Base-by-base conservation (phyloP, 2,888 invertebrate genomes). In the Archaeoteleia sp. region DNA sequence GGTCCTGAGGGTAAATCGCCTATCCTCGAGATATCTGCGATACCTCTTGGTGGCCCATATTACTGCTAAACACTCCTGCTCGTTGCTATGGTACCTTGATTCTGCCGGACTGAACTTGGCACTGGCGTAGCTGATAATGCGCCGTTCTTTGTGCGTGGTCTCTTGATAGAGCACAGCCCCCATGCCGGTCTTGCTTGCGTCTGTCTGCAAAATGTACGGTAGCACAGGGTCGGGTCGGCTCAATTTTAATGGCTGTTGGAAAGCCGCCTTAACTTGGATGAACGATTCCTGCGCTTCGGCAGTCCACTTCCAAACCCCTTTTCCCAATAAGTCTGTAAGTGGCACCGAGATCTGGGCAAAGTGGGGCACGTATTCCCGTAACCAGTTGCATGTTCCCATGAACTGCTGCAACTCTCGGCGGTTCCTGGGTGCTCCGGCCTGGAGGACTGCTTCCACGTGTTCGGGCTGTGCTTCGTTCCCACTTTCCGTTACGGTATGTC, bases 301-400 rank as follows among this genome's bases (percentile, higher is more conserved):
- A 1, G 27, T 63, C 58, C 62, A 58, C 0, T 46, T 42, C 10
- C 27, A 49, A 0, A 7, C 0, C 12, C 27, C 43, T 1, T 15
- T 42, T 1, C 10, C 10, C 0, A 67, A 20, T 1, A 62, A 13
- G 9, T 67, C 39, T 0, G 54, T 67, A 0, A 61, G 29, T 1
- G 53, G 53, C 2, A 51, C 49, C 0, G 23, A 10, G 5, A 34
- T 5, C 1, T 12, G 1, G 5, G 51, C 39, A 6, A 27, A 66
- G 13, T 27, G 6, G 0, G 46, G 51, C 1, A 67, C 13, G 30
- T 55, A 63, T 25, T 67, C 63, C 3, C 42, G 9, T 1, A 62
- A 14, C 70, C 66, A 73, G 30, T 61, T 66, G 42, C 73, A 72
- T 0, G 23, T 17, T 0, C 51, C 60, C 0, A 55, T 9, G 14